Conservation (phyloP, 37 sponge, comb jelly and placozoan genomes). For the Hexactinellida sp. region DNA sequence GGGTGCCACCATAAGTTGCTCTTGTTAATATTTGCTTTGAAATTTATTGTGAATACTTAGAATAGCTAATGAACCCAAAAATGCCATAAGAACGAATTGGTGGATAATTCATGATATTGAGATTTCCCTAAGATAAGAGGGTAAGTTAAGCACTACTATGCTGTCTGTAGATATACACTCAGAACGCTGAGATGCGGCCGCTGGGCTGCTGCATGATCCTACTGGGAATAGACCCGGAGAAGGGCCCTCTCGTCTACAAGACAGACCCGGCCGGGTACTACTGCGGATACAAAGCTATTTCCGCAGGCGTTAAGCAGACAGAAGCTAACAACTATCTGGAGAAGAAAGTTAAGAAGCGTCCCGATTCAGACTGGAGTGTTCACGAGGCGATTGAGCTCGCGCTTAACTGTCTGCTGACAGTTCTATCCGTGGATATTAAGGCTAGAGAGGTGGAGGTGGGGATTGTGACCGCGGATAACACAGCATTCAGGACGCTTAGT, state of each 20-base stretch:
- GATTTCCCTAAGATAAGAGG: no score
- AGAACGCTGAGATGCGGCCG: slow-evolving; percentile 89
- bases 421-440: slow-evolving; percentile 89
- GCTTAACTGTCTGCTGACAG: slow-evolving; percentile 53
- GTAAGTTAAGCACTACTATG: no score
- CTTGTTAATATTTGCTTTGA: no score
- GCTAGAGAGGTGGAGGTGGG: slow-evolving; percentile 86
- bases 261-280: slow-evolving; percentile 96
- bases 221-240: slow-evolving; percentile 58
- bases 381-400: slow-evolving; percentile 42
- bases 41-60: no score
- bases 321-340: slow-evolving; percentile 95
- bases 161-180: slow-evolving; percentile 50
- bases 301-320: slow-evolving; percentile 88
- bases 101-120: no score
- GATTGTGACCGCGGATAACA: slow-evolving; percentile 73
- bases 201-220: slow-evolving; percentile 91
- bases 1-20: no score
- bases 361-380: background rate
- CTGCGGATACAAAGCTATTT: slow-evolving; percentile 94
- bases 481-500: slow-evolving; percentile 51
- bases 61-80: no score
- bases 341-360: slow-evolving; percentile 94
- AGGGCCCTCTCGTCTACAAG: slow-evolving; percentile 82
- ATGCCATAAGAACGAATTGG: no score